These are phyloP conservation scores for Sylvia borin DNA, from an alignment of 2,797 vertebrate species.

Conservation along the genomic window DNA sequence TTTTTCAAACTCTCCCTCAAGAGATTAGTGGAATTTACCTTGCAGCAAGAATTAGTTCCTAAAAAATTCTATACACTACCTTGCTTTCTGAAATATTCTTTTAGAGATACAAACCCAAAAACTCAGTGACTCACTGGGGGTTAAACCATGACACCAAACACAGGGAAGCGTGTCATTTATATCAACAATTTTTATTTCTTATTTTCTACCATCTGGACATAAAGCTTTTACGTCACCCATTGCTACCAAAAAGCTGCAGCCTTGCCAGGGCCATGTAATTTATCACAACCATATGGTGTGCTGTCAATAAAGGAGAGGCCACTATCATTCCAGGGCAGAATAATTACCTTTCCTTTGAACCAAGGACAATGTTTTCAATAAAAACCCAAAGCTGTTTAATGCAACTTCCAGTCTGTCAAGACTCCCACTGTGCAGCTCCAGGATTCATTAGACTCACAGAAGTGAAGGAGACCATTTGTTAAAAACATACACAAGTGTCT, in stretches of 20 bases:
- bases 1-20: neutral
- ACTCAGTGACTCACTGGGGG: neutral
- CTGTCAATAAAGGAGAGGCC: constrained; percentile 42
- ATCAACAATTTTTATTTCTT: neutral
- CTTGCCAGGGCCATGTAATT: constrained; percentile 17
- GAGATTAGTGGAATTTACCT: neutral
- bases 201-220: neutral
- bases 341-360: constrained; percentile 61
- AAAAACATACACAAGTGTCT: neutral
- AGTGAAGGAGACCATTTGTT: constrained; percentile 26
- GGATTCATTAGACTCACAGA: neutral
- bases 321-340: constrained; percentile 43
- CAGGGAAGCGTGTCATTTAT: neutral
- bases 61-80: neutral
- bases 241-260: constrained; percentile 5
- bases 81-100: neutral
- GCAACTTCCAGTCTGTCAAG: constrained; percentile 53
- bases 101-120: neutral
- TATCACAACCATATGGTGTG: constrained; percentile 64
- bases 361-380: constrained; percentile 64
- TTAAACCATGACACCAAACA: neutral
- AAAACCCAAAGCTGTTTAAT: constrained; percentile 45
- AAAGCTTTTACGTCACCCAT: neutral
- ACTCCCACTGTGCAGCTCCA: constrained; percentile 48
- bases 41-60: neutral